Evolutionary conservation across 2,113 vertebrate genomes (phyloP), one percentile per base, ranked within the genome.

Genomic region (Vanacampus margaritifer): DNA sequence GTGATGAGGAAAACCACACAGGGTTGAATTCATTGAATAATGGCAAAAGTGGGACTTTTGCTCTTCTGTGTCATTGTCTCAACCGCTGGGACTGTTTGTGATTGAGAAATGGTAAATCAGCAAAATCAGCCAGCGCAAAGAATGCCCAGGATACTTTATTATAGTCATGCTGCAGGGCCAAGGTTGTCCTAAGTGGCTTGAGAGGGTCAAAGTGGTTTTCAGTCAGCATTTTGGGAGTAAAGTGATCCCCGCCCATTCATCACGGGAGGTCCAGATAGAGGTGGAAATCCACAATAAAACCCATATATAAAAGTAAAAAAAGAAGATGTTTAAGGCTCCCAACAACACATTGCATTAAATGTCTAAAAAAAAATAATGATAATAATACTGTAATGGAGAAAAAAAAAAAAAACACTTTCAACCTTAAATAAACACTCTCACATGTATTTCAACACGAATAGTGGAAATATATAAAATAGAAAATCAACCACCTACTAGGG

Each of bases 51-150:
- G 8, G 50, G 78, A 68, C 70, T 76, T 81, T 79, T 83, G 78
- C 72, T 74, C 79, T 82, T 87, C 79, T 78, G 67, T 82, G 64
- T 75, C 70, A 23, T 6, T 77, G 84, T 73, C 56, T 79, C 85
- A 85, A 86, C 28, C 4, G 4, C 28, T 32, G 28, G 79, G 82
- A 81, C 7, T 17, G 14, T 13, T 45, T 14, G 43, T 5, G 43
- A 45, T 6, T 45, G 14, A 4, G 43, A 4, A 19, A 45, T 36
- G 60, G 16, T 68, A 68, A 79, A 79, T 80, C 83, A 0, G 50
- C 8, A 6, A 67, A 67, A 85, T 87, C 80, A 32, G 53, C 43
- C 64, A 65, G 74, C 60, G 43, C 57, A 62, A 45, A 32, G 67
- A 60, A 59, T 7, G 11, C 59, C 74, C 67, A 64, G 53, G 65